A percentile compares a stretch with the other conserved stretches of the same genome.
phyloP scores from a whole-genome alignment of 2,888 invertebrate species.

The Nycteola revayana region DNA sequence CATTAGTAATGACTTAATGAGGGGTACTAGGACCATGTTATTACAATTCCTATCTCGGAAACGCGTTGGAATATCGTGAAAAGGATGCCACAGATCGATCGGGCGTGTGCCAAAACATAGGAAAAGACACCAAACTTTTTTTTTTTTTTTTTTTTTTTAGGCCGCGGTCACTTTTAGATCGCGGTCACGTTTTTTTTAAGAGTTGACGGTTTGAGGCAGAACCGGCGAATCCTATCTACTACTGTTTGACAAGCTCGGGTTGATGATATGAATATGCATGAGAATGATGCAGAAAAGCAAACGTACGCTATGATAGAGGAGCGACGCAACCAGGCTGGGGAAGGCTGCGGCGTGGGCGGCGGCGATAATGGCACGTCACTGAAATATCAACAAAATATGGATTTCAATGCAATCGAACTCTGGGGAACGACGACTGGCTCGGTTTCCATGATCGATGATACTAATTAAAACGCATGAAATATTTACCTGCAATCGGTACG shows the following conservation, averaged over 20 bases:
- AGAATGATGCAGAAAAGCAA: conserved; percentile 36
- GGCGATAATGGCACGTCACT: conserved; percentile 50
- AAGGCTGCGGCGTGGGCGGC: conserved; percentile 44
- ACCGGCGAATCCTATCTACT: too few relatives aligned
- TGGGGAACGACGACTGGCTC: conserved; percentile 35
- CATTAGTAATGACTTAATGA: too few relatives aligned
- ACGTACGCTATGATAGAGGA: conserved; percentile 52
- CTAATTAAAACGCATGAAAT: conserved; percentile 13
- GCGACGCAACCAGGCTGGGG: conserved; percentile 53
- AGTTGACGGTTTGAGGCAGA: too few relatives aligned
- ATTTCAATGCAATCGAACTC: conserved; percentile 33
- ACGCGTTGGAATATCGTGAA: too few relatives aligned
- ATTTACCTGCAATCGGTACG: conserved; percentile 5
- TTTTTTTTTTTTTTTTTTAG: too few relatives aligned
- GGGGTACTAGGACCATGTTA: too few relatives aligned
- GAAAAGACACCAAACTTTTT: too few relatives aligned
- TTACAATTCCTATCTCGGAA: too few relatives aligned
- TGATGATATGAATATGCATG: conserved; percentile 56
- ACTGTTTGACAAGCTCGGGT: conserved; percentile 27
- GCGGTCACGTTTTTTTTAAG: too few relatives aligned
- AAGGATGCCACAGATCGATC: too few relatives aligned
- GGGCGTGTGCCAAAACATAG: too few relatives aligned
- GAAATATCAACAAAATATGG: conserved; percentile 49
- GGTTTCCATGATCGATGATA: conserved; percentile 20
- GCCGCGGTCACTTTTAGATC: too few relatives aligned